A percentile compares a stretch with the other conserved stretches of the same genome.
These are phyloP conservation scores for Notechis scutatus DNA, from an alignment of 2,113 vertebrate genomes.

Conservation along the genomic window DNA sequence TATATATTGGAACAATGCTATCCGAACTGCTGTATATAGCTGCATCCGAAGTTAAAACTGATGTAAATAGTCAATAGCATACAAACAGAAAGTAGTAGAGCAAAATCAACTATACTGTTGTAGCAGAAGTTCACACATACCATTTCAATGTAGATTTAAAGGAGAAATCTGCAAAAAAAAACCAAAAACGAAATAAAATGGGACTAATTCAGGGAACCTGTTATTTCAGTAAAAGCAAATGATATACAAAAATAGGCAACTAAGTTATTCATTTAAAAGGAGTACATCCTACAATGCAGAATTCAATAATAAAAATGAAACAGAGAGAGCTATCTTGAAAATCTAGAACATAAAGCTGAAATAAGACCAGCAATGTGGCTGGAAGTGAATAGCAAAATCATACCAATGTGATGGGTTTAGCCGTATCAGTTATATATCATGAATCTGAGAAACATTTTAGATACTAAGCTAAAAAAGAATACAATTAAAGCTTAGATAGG, in stretches of 20 bases:
- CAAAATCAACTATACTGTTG: background rate
- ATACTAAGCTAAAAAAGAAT: background rate
- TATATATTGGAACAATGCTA: background rate
- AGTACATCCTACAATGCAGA: background rate
- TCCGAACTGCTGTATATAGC: background rate
- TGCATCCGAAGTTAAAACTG: background rate
- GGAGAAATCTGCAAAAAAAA: background rate
- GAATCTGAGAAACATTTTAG: background rate
- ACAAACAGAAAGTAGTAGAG: background rate
- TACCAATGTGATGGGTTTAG: background rate
- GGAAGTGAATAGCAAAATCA: background rate
- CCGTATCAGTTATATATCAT: background rate
- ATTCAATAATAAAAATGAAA: background rate
- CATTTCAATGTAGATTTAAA: background rate
- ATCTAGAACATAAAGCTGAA: background rate
- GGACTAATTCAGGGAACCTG: background rate
- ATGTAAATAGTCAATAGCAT: background rate
- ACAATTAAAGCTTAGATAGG: background rate
- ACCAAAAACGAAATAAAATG: background rate
- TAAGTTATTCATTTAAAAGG: background rate
- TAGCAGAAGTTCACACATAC: background rate
- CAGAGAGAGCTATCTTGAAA: background rate
- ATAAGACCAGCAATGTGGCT: background rate
- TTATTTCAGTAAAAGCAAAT: background rate
- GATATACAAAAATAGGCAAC: background rate